Base-by-base conservation (phyloP, 2,888 invertebrate species). In the Piscicola geometra region DNA sequence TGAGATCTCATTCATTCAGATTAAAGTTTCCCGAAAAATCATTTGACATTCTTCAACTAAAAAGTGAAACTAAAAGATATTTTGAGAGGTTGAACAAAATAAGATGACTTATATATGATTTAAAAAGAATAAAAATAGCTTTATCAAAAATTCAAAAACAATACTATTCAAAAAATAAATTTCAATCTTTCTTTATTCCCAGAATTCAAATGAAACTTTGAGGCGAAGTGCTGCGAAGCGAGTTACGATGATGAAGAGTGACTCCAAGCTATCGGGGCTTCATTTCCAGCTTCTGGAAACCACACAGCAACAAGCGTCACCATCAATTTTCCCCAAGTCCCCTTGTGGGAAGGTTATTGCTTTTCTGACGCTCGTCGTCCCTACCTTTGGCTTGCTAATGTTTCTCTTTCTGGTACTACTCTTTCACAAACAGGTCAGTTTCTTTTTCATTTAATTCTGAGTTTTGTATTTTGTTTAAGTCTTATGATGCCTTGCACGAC, bases 191-290 rank as follows among this genome's bases (percentile, higher is more conserved):
- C n/a, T n/a, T n/a, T n/a, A n/a, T n/a, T n/a, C n/a, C n/a, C n/a
- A n/a, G n/a, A n/a, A n/a, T n/a, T n/a, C n/a, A n/a, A n/a, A n/a
- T n/a, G n/a, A n/a, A n/a, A n/a, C n/a, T n/a, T n/a, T n/a, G n/a
- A n/a, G n/a, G n/a, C n/a, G n/a, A n/a, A n/a, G n/a, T n/a, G n/a
- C n/a, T n/a, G n/a, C n/a, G n/a, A n/a, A n/a, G n/a, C n/a, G n/a
- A n/a, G n/a, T n/a, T n/a, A n/a, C 28, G 30, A n/a, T 25, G 52
- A 71, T 71, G 71, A 71, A 71, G 71, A 71, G 52, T 52, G 71
- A 71, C 21, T 56, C 60, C 21, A 56, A 56, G n/a, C 25, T 56
- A 56, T 21, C 71, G 50, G 32, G 71, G 18, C 33, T 67, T 5
- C 71, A 71, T 21, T 71, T 71, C 52, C 71, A 71, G 28, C 71